phyloP scores from a whole-genome alignment of 2,888 invertebrate species.

The Ptychoptera albimana region DNA sequence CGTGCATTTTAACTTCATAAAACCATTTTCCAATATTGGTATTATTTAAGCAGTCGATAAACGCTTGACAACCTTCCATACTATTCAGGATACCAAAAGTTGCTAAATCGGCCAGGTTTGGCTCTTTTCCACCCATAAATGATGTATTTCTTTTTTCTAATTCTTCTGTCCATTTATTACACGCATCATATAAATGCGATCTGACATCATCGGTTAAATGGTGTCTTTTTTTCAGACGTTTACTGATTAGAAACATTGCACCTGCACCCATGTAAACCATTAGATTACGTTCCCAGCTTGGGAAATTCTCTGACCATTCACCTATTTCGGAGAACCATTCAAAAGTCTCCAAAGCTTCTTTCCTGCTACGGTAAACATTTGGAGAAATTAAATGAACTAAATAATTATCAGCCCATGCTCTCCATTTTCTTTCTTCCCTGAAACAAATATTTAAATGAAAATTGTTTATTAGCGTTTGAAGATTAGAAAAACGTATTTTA shows the following conservation, averaged over 20 bases:
- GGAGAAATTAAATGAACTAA: slow-evolving; percentile 90
- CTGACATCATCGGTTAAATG: slow-evolving; percentile 77
- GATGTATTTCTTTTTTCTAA: slow-evolving; percentile 48
- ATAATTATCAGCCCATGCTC: slow-evolving; percentile 84
- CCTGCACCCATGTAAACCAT: slow-evolving; percentile 86
- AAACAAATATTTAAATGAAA: slow-evolving; percentile 16
- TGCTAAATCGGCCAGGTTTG: slow-evolving; percentile 84
- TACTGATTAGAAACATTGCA: slow-evolving; percentile 88
- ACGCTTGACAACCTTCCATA: slow-evolving; percentile 85
- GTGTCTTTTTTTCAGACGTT: slow-evolving; percentile 73
- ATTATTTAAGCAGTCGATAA: slow-evolving; percentile 57
- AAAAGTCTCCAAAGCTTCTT: slow-evolving; percentile 82
- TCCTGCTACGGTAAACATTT: slow-evolving; percentile 79
- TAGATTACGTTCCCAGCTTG: slow-evolving; percentile 64
- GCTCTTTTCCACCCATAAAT: slow-evolving; percentile 76
- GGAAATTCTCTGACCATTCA: slow-evolving; percentile 81
- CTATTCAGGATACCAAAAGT: slow-evolving; percentile 82
- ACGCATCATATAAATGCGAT: slow-evolving; percentile 76
- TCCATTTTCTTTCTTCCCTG: slow-evolving; percentile 88
- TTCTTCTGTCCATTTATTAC: slow-evolving; percentile 60
- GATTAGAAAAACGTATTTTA: slow-evolving; percentile 35
- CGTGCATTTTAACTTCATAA: slow-evolving; percentile 44
- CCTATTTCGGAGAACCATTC: slow-evolving; percentile 87
- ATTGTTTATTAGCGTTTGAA: background rate
- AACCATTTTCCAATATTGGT: slow-evolving; percentile 67